Evolutionary conservation across 2,113 vertebrate genomes (phyloP).

Genomic region (Paramormyrops kingsleyae): DNA sequence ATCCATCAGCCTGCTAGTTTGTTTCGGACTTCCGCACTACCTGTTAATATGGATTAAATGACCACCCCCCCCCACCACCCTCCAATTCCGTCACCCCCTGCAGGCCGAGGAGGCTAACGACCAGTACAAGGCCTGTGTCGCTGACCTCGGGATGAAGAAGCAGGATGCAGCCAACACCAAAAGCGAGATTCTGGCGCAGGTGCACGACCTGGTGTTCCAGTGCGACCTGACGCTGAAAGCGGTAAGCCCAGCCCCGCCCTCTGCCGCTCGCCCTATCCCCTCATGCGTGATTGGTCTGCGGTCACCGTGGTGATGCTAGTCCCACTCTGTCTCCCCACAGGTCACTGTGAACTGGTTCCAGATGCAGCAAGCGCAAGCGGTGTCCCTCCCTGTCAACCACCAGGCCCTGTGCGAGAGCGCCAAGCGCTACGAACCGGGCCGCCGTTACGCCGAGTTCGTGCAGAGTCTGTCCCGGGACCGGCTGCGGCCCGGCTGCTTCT

Average conservation of each 20-base stretch:
- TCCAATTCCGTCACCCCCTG: background rate
- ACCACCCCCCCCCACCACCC: background rate
- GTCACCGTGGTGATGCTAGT: background rate
- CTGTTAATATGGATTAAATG: background rate
- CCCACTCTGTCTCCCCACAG: conserved; percentile 46
- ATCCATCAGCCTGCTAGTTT: background rate
- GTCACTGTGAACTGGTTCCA: conserved; percentile 94
- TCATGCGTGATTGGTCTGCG: background rate
- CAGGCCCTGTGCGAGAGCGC: conserved; percentile 78
- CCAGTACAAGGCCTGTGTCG: conserved; percentile 76
- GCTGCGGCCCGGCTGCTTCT: conserved; percentile 57
- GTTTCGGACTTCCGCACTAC: background rate
- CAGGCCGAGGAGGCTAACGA: conserved; percentile 90
- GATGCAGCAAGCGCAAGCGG: conserved; percentile 79
- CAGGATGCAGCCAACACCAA: conserved; percentile 74
- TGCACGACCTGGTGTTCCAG: conserved; percentile 85
- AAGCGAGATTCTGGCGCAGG: conserved; percentile 79
- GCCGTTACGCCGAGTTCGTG: conserved; percentile 83
- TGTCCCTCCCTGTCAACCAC: conserved; percentile 71
- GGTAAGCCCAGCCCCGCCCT: conserved; percentile 57
- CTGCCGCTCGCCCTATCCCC: background rate
- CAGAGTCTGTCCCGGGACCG: conserved; percentile 67
- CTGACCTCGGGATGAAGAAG: conserved; percentile 74
- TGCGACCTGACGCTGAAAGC: conserved; percentile 97
- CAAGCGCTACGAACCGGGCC: conserved; percentile 87